These are phyloP conservation scores for Erethizon dorsatum DNA, from an alignment of 2,797 vertebrate species.

Conservation along the genomic window DNA sequence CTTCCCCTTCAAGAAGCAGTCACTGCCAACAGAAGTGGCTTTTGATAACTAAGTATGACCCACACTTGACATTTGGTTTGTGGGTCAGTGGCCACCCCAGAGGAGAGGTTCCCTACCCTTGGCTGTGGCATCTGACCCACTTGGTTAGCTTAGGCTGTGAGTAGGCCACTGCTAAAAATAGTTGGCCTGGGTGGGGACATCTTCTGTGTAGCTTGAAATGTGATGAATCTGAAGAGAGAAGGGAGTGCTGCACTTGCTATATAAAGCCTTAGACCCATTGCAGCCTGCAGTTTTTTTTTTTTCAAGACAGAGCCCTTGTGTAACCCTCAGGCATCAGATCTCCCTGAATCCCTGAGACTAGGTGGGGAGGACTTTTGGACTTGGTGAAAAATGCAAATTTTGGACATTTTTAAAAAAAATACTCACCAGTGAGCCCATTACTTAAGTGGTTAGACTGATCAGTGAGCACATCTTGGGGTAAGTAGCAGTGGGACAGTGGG, in stretches of 20 bases:
- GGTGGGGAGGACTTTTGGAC: neutral
- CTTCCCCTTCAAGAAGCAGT: slow-evolving; percentile 10
- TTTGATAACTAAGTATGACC: slow-evolving; percentile 47
- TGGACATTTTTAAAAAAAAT: neutral
- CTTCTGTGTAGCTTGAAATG: slow-evolving; percentile 47
- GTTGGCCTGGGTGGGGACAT: slow-evolving; percentile 3
- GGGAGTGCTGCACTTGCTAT: slow-evolving; percentile 48
- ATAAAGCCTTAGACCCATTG: slow-evolving; percentile 69
- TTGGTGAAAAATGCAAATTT: slow-evolving; percentile 49
- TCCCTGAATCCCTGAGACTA: neutral
- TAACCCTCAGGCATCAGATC: neutral
- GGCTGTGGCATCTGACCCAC: slow-evolving; percentile 71
- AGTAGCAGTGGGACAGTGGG: neutral
- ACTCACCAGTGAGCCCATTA: neutral
- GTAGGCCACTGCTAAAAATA: slow-evolving; percentile 71
- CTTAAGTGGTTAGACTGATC: neutral
- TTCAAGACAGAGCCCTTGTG: slow-evolving; percentile 28
- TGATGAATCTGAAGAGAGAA: slow-evolving; percentile 41
- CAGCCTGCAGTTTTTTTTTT: slow-evolving; percentile 42
- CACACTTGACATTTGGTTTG: slow-evolving; percentile 61
- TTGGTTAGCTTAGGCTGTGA: slow-evolving; percentile 65
- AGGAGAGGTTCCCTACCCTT: slow-evolving; percentile 49
- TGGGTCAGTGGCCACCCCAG: slow-evolving; percentile 45
- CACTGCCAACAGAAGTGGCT: slow-evolving; percentile 50
- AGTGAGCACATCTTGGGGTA: neutral